phyloP scores from a whole-genome alignment of 2,888 invertebrate genomes.

The Zaprionus obscuricornis region DNA sequence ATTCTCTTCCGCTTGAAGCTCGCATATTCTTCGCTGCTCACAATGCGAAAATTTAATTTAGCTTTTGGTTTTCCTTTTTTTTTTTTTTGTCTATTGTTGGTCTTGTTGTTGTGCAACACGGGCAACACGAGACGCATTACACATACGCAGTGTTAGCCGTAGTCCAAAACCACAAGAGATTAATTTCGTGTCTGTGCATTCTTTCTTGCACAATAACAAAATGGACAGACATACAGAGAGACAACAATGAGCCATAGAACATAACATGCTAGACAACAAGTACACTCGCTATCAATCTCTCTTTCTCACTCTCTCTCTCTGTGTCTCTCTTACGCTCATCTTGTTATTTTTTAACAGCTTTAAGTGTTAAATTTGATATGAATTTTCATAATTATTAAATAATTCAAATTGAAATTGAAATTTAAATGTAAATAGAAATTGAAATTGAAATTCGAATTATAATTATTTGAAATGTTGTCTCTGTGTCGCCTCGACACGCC shows the following conservation, averaged over 20 bases:
- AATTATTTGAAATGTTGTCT: no score
- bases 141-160: conserved; percentile 64
- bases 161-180: conserved; percentile 64
- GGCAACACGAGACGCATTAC: conserved; percentile 63
- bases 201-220: conserved; percentile 30
- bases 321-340: no score
- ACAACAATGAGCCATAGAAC: no score
- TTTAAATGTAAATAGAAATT: no score
- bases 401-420: no score
- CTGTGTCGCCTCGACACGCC: not conserved
- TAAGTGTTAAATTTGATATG: no score
- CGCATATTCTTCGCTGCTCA: conserved; percentile 25
- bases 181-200: conserved; percentile 72
- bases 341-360: no score
- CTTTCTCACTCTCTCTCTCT: no score
- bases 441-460: no score
- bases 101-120: conserved; percentile 9
- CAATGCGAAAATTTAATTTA: conserved; percentile 74
- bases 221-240: not conserved
- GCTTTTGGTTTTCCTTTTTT: conserved; percentile 53
- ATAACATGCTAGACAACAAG: no score
- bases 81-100: conserved; percentile 19
- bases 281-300: no score
- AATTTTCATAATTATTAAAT: no score
- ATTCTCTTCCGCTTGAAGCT: not conserved